These are phyloP conservation scores for Zaprionus obscuricornis DNA, from an alignment of 2,888 invertebrate species.

Conservation along the genomic window DNA sequence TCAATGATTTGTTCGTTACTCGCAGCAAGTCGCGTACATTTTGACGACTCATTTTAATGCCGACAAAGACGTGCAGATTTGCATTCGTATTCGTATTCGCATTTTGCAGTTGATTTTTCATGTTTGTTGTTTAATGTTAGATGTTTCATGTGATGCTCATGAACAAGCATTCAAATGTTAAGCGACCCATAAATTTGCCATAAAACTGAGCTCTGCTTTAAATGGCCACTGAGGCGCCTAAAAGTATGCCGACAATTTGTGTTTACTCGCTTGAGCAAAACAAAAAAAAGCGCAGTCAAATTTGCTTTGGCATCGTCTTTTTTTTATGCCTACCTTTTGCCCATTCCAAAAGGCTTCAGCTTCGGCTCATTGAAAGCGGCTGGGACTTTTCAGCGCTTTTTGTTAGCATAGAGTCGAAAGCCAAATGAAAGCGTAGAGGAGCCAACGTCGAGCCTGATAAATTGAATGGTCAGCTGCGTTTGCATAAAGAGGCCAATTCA, in stretches of 20 bases:
- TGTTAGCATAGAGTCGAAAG: constrained; percentile 64
- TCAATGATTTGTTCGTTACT: constrained; percentile 28
- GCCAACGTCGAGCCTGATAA: constrained; percentile 68
- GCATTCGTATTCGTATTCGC: too few species aligned
- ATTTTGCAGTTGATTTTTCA: constrained; percentile 37
- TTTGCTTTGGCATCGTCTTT: constrained; percentile 44
- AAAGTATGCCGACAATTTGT: constrained; percentile 59
- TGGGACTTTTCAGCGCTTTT: constrained; percentile 58
- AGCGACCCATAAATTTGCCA: constrained; percentile 44
- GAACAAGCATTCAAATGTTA: constrained; percentile 42
- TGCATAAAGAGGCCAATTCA: constrained; percentile 62
- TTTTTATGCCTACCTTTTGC: constrained; percentile 7
- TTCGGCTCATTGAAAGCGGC: constrained; percentile 51
- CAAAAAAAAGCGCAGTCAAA: constrained; percentile 50
- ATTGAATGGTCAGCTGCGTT: constrained; percentile 73
- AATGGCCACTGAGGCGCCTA: constrained; percentile 37
- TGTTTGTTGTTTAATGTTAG: background rate
- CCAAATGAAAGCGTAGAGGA: constrained; percentile 14
- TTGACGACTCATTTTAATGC: constrained; percentile 53
- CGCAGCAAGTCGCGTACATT: constrained; percentile 32
- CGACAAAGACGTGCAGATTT: constrained; percentile 59
- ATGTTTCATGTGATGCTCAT: constrained; percentile 8
- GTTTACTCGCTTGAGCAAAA: constrained; percentile 41
- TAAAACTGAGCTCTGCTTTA: constrained; percentile 43
- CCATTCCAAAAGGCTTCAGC: constrained; percentile 1